Conservation (phyloP, 2,888 invertebrate genomes). For the Osedax frankpressi region DNA sequence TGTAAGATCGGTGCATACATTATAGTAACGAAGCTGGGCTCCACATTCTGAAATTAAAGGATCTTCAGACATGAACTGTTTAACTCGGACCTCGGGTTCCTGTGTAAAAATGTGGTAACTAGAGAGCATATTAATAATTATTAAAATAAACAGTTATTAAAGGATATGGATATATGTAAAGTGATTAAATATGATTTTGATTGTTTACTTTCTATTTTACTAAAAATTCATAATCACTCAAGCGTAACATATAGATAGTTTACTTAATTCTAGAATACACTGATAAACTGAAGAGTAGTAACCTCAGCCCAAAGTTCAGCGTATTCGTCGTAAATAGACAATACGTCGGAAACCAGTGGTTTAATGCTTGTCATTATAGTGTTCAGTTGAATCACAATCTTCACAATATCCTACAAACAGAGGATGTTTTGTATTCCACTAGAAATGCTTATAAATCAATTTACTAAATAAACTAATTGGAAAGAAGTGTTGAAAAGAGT, state of each 20-base stretch:
- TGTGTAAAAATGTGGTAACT: conserved; percentile 25
- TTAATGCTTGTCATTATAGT: conserved; percentile 43
- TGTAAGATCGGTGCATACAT: conserved; percentile 28
- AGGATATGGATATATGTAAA: not conserved
- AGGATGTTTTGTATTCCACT: no score
- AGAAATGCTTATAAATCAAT: no score
- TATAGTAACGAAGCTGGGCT: conserved; percentile 46
- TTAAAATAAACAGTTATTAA: not conserved
- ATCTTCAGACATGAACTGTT: conserved; percentile 46
- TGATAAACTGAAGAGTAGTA: conserved; percentile 14
- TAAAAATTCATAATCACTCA: no score
- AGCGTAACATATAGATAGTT: no score
- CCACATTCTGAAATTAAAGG: conserved; percentile 49
- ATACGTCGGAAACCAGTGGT: conserved; percentile 63
- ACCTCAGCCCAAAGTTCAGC: conserved; percentile 50
- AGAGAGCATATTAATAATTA: not conserved
- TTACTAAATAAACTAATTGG: no score
- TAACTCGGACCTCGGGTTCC: conserved; percentile 45
- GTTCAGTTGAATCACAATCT: conserved; percentile 49
- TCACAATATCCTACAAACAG: conserved; percentile 71
- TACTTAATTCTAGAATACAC: no score
- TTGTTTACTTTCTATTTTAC: no score
- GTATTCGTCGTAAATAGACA: conserved; percentile 75
- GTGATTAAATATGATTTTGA: no score
- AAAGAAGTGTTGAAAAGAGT: no score